Evolutionary conservation across 2,113 vertebrate species (phyloP).

Genomic region (Xenus cinereus): DNA sequence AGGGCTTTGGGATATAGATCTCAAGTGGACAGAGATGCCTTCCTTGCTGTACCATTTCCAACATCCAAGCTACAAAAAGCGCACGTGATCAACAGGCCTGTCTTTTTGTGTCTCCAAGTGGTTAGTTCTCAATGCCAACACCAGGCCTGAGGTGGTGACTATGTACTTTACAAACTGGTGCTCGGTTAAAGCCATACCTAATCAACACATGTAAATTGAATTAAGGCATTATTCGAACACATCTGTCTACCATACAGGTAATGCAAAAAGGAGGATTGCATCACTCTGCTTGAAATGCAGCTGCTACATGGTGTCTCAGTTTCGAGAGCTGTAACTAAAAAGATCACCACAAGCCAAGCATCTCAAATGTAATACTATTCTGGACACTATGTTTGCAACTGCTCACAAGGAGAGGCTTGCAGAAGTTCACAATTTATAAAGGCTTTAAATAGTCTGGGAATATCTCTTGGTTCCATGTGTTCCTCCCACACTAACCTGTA

Average conservation of each 20-base stretch:
- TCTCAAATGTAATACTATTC: not conserved
- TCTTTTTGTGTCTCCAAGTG: not conserved
- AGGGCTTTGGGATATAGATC: not conserved
- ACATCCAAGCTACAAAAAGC: not conserved
- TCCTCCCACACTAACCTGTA: not conserved
- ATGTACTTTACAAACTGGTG: not conserved
- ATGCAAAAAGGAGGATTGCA: not conserved
- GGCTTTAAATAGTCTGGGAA: not conserved
- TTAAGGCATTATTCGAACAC: not conserved
- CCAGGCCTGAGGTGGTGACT: not conserved
- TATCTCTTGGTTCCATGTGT: not conserved
- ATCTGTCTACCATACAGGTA: not conserved
- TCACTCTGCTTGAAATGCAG: not conserved
- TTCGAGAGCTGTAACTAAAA: not conserved
- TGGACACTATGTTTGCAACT: not conserved
- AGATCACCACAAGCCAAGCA: accelerated
- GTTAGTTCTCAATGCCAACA: not conserved
- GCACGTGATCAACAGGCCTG: accelerated
- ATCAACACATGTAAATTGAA: not conserved
- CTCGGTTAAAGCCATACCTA: not conserved
- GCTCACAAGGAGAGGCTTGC: not conserved
- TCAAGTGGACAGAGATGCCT: not conserved
- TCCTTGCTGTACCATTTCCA: not conserved
- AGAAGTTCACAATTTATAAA: not conserved
- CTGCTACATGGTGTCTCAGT: not conserved